A percentile compares a stretch with the other conserved stretches of the same genome.
These are phyloP conservation scores for Sebastes schlegelii DNA, from an alignment of 2,113 vertebrate genomes.

Conservation along the genomic window DNA sequence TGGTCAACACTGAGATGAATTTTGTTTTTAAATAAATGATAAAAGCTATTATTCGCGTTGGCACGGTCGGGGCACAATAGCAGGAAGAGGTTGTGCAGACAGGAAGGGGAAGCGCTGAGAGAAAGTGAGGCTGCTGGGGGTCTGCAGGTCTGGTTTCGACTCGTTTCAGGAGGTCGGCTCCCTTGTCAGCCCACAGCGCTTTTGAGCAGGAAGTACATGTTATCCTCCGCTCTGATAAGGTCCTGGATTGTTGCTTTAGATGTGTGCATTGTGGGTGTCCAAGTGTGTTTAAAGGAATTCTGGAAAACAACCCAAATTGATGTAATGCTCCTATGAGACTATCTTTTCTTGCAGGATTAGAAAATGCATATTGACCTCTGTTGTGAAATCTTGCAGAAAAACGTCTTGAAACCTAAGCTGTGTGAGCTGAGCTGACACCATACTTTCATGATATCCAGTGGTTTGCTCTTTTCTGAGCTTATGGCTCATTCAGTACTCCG, in stretches of 20 bases:
- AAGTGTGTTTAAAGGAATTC: slow-evolving; percentile 8
- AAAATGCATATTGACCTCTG: slow-evolving; percentile 1
- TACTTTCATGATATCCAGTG: slow-evolving; percentile 47
- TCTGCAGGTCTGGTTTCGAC: slow-evolving; percentile 36
- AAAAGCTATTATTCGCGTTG: slow-evolving; percentile 70
- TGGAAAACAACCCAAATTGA: not conserved
- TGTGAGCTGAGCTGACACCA: slow-evolving; percentile 39
- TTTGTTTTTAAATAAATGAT: slow-evolving; percentile 64
- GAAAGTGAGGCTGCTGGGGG: slow-evolving; percentile 46
- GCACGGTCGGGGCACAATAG: slow-evolving; percentile 76
- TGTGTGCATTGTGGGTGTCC: not conserved
- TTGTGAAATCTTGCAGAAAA: slow-evolving; percentile 21
- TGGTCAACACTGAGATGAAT: slow-evolving; percentile 46
- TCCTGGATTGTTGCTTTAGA: slow-evolving; percentile 41
- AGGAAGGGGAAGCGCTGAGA: slow-evolving; percentile 62
- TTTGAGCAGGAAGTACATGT: slow-evolving; percentile 37
- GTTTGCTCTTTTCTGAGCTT: slow-evolving; percentile 48
- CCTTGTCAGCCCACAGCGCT: slow-evolving; percentile 13
- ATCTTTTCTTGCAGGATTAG: slow-evolving; percentile 15
- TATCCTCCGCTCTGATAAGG: slow-evolving; percentile 18
- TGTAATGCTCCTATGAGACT: too few relatives aligned
- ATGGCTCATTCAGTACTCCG: slow-evolving; percentile 53
- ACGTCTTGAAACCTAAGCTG: slow-evolving; percentile 22
- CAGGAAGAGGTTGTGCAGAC: slow-evolving; percentile 78
- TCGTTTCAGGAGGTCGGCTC: slow-evolving; percentile 16